These are phyloP conservation scores for Lepilemur ruficaudatus DNA, from an alignment of 2,797 vertebrate genomes.

Conservation along the genomic window DNA sequence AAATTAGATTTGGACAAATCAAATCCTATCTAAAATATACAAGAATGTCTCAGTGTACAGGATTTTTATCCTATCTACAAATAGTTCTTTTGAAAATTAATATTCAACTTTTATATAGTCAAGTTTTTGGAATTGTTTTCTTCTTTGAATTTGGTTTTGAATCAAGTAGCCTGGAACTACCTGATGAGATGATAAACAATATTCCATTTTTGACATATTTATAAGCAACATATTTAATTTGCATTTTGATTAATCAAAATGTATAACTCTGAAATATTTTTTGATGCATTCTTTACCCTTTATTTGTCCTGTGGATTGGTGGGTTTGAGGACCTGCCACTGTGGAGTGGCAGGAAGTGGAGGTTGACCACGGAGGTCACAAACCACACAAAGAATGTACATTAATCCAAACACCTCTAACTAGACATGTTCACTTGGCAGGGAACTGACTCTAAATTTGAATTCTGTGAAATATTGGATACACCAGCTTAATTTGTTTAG, in stretches of 20 bases:
- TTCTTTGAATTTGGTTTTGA: not conserved
- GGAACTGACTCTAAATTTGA: conserved; percentile 44
- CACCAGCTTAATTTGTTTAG: conserved; percentile 45
- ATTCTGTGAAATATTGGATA: conserved; percentile 53
- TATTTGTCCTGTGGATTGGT: not conserved
- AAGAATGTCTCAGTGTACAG: not conserved
- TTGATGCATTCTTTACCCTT: not conserved
- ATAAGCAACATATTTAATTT: conserved; percentile 14
- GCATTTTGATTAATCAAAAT: not conserved
- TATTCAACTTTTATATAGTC: not conserved
- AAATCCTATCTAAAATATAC: not conserved
- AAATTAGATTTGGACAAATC: conserved; percentile 13
- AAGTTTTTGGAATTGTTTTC: not conserved
- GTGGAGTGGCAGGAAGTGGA: not conserved
- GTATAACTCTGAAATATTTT: not conserved
- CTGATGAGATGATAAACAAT: not conserved
- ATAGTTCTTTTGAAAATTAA: conserved; percentile 34
- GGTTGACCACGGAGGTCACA: not conserved
- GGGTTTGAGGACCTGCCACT: not conserved
- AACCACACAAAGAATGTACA: conserved; percentile 29
- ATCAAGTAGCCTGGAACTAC: not conserved
- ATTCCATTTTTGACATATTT: not conserved
- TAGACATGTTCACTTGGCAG: conserved; percentile 17
- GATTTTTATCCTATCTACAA: not conserved
- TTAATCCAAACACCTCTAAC: not conserved